Evolutionary conservation across 1,140 invertebrate genomes (phyloP).

Genomic region (Leptopilina clavipes): DNA sequence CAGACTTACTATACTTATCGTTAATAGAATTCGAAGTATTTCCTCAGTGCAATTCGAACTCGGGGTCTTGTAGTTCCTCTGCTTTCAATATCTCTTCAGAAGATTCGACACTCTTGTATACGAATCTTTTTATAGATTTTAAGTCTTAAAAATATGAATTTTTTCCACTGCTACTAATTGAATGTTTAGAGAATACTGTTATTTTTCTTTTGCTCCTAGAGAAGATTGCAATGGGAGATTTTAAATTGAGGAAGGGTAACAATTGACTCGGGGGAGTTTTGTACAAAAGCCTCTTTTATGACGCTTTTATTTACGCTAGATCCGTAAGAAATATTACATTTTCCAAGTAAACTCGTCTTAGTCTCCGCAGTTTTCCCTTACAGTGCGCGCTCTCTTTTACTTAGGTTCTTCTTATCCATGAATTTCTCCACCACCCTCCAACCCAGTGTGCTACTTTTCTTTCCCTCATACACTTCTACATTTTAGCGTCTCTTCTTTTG

Average conservation of each 20-base stretch:
- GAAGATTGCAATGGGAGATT: background rate
- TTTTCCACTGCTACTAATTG: too few relatives aligned
- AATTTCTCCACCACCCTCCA: conserved; percentile 21
- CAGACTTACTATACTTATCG: conserved; percentile 50
- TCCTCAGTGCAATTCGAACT: conserved; percentile 61
- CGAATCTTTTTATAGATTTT: background rate
- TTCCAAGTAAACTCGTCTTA: conserved; percentile 57
- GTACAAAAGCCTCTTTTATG: conserved; percentile 31
- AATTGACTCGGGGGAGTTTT: conserved; percentile 3
- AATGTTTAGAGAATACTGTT: too few relatives aligned
- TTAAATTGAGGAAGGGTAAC: background rate
- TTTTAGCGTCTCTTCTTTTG: conserved; percentile 19
- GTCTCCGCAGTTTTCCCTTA: conserved; percentile 44
- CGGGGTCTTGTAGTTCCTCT: conserved; percentile 48
- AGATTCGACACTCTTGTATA: conserved; percentile 38
- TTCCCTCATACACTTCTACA: conserved; percentile 45
- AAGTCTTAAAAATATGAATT: too few relatives aligned
- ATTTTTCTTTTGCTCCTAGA: background rate
- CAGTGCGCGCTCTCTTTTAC: conserved; percentile 1
- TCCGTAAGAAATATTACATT: conserved; percentile 70
- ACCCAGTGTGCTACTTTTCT: conserved; percentile 39
- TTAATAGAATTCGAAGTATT: conserved; percentile 65
- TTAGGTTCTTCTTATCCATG: conserved; percentile 39
- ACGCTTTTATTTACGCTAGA: conserved; percentile 64
- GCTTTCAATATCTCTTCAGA: conserved; percentile 41